Base-by-base conservation (phyloP, 2,797 vertebrate genomes). In the Megalops cyprinoides region DNA sequence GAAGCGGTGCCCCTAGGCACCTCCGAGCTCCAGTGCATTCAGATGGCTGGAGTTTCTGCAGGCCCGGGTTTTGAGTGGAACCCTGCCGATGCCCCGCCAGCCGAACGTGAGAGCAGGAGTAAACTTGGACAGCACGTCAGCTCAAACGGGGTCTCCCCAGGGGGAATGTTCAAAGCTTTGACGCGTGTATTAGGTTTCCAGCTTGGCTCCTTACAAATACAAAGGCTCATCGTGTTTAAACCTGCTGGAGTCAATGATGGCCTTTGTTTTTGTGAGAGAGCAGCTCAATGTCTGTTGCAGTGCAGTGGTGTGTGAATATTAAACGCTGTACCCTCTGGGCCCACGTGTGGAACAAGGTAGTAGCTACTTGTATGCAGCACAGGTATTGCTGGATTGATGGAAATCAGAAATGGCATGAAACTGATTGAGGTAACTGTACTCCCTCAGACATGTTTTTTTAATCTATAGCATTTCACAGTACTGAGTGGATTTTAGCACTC, bases 181-280 rank as follows among this genome's bases (percentile, higher is more conserved):
- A 10, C 20, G 37, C 3, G 18, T 71, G 67, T 71, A 71, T 71
- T 15, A 23, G 67, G 67, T 71, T 42, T 71, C 67, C 62, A 67
- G 65, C 65, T 44, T 28, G 34, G 34, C 37, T 62, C 28, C 34
- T 62, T 42, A 71, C 20, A 37, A 0, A 20, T 71, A 12, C 34
- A 14, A 20, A 53, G 39, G 8, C 39, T 9, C 67, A 4, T 71
- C 67, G 10, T 71, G 67, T 71, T 71, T 44, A 20, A 71, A 44
- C 67, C 39, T 44, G 67, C 67, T 8, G 67, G 37, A 42, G 67
- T 71, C 67, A 71, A 71, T 71, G 67, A n/a, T 23, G 28, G 67
- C 39, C 67, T 71, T 71, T 71, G 67, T 71, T 71, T 44, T 6
- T 3, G 39, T 4, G 67, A 44, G 18, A 42, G 67, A 23, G 18